Percentiles rank a stretch among this genome's conserved stretches.
phyloP scores from a whole-genome alignment of 2,797 vertebrate species.

The Melanotaenia trifasciata region DNA sequence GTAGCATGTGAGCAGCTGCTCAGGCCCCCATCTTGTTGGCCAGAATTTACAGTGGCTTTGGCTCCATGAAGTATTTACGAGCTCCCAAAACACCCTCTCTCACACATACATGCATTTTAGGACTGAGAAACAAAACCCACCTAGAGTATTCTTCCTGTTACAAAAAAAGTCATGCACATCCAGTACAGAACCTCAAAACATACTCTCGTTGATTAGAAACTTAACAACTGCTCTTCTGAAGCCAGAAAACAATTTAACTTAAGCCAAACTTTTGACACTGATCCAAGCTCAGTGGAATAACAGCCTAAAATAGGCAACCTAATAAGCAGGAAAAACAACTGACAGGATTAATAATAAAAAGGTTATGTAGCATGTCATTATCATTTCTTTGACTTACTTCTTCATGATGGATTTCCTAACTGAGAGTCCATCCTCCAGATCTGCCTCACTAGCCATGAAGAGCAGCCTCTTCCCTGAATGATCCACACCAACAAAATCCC shows the following conservation, averaged over 20 bases:
- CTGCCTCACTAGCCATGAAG: conserved; percentile 98
- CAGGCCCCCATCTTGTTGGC: conserved; percentile 75
- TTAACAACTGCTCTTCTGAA: conserved; percentile 37
- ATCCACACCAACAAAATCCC: conserved; percentile 97
- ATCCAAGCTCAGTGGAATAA: not conserved
- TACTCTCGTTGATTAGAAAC: conserved; percentile 40
- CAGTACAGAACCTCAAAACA: conserved; percentile 45
- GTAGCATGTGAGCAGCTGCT: conserved; percentile 77
- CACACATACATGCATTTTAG: conserved; percentile 72
- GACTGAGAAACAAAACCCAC: conserved; percentile 65
- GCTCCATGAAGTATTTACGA: conserved; percentile 86
- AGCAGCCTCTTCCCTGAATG: conserved; percentile 92
- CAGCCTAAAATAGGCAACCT: not conserved
- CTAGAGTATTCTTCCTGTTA: conserved; percentile 59
- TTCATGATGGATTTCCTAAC: conserved; percentile 94
- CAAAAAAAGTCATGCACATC: conserved; percentile 55
- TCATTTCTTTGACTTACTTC: conserved; percentile 86
- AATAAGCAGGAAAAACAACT: conserved; percentile 3
- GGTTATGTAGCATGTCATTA: not conserved
- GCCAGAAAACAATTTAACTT: conserved; percentile 28
- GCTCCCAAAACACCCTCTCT: conserved; percentile 79
- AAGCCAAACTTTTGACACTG: conserved; percentile 8
- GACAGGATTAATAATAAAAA: not conserved
- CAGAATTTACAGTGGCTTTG: conserved; percentile 85
- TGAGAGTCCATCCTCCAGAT: conserved; percentile 94